Evolutionary conservation across 53 echinoderm and acorn worm genomes (phyloP), one percentile per base, ranked within the genome.

Genomic region (Luidia sarsii): DNA sequence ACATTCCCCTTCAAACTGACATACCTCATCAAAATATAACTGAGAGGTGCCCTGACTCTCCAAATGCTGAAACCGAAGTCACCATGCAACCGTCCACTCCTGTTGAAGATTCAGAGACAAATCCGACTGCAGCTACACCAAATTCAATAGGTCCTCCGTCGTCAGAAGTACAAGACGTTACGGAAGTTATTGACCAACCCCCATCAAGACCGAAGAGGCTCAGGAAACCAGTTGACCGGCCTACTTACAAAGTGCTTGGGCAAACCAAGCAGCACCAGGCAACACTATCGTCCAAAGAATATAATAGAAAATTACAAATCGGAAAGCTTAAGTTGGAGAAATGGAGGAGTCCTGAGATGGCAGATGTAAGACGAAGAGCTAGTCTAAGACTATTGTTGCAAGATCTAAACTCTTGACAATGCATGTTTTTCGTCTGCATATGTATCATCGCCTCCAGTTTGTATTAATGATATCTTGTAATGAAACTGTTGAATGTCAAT

Each of bases 271-370:
- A 64, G 19, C 64, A 64, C 2, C n/a, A 38, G 20, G 64, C 23
- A 37, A 4, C 1, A 59, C 7, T 4, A 1, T 27, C 3, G 5
- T 59, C 6, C 15, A 59, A 30, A 32, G 28, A 59, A 29, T 59
- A 65, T 20, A 4, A 65, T 10, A 16, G 7, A 1, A 68, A 48
- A 53, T 20, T 73, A 11, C 3, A 35, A 52, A 10, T 24, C 25
- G 73, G 56, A 56, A 37, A 27, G 41, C 37, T 16, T 24, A 2
- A 56, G 41, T 57, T 36, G 55, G 54, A 18, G 52, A 31, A 48
- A 11, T 70, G 70, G 70, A 70, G 52, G 52, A 70, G 33, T 6
- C 33, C 70, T 21, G 0, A 70, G 53, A 70, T 70, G 70, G 70
- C 53, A 27, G 70, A 70, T 34, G 52, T 20, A 9, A 70, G 70